These are phyloP conservation scores for Neodiprion lecontei DNA, from an alignment of 1,140 invertebrate genomes.

Conservation along the genomic window DNA sequence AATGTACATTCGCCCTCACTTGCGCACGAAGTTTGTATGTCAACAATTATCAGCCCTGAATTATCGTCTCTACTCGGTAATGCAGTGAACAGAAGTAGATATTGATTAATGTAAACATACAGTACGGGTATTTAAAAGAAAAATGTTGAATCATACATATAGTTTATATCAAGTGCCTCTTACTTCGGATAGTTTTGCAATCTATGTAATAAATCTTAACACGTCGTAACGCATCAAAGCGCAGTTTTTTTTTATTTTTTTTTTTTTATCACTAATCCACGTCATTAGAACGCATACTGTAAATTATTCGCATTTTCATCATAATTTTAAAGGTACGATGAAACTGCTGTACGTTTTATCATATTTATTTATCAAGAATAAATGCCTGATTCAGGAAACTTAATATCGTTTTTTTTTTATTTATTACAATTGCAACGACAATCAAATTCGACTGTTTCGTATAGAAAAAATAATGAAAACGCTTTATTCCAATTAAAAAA, in stretches of 20 bases:
- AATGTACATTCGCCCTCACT: not conserved
- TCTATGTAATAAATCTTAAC: not conserved
- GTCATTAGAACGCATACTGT: not conserved
- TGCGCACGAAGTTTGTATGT: not conserved
- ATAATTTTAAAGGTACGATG: not conserved
- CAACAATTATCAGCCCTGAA: conserved; percentile 52
- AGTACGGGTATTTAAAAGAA: no score
- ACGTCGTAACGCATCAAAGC: not conserved
- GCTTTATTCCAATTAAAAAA: not conserved
- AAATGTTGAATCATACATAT: no score
- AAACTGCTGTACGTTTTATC: not conserved
- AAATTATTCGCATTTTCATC: not conserved
- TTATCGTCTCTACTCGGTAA: conserved; percentile 53
- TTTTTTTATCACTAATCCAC: not conserved
- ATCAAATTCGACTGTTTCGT: no score
- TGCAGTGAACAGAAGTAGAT: conserved; percentile 54
- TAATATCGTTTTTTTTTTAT: not conserved
- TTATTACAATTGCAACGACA: not conserved
- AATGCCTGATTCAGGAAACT: not conserved
- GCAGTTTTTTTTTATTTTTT: not conserved
- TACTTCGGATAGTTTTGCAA: not conserved
- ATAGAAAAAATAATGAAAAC: not conserved
- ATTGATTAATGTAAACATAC: conserved; percentile 34
- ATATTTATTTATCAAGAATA: conserved; percentile 3
- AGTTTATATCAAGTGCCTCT: not conserved